Evolutionary conservation across 2,113 vertebrate species (phyloP), one percentile per base, ranked within the genome.

Genomic region (Charina bottae): DNA sequence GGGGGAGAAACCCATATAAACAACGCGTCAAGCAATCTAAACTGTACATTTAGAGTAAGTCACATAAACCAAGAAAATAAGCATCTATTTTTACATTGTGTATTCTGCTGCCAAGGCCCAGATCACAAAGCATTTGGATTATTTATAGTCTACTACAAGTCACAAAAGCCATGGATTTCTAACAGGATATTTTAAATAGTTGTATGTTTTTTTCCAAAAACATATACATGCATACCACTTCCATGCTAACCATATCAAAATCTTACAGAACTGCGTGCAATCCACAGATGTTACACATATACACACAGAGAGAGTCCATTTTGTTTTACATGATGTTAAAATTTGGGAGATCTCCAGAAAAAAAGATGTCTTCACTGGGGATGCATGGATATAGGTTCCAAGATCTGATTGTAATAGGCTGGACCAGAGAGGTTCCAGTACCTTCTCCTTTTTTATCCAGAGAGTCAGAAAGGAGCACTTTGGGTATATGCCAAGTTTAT

Each of bases 31-130:
- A 37, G n/a, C 33, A 37, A 68, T 64, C 59, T 59, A 86, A 64
- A 55, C 3, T 26, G 23, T 24, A 54, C 28, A 55, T 55, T 78
- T 49, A 4, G 49, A 86, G 60, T 26, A 86, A 68, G 21, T 17
- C 46, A 55, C 33, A 26, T 86, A 86, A 86, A 33, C 46, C 49
- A 8, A 60, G 46, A 21, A 84, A 90, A 42, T 84, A 90, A 60
- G 28, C 21, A 86, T 42, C 56, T 86, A 78, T 54, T 26, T 72
- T 90, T 85, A 53, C 83, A 90, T 19, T 85, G 26, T 90, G 53
- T 90, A 90, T 85, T 64, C 78, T 85, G 28, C 58, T 54, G 90
- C 83, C 83, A 53, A 90, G 72, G 7, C 33, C 46, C 89, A 58
- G 33, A 86, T 86, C 49, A 24, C 84, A 85, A 85, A 90, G 46